These are phyloP conservation scores for Proisotoma minuta DNA, from an alignment of 2,888 invertebrate species.

Conservation along the genomic window DNA sequence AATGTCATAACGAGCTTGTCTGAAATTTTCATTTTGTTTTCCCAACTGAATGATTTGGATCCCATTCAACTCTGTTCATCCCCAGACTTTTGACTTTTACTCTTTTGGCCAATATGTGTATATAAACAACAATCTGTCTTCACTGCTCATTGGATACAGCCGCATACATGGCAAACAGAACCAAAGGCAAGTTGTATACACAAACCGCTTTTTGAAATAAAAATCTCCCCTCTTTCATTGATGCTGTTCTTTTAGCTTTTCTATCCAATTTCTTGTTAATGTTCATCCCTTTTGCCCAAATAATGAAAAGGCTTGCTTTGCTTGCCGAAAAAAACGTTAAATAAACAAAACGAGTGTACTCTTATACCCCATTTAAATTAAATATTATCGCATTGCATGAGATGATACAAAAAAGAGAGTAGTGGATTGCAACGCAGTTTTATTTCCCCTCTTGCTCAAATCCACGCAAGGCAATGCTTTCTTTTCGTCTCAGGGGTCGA, in stretches of 20 bases:
- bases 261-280: constrained; percentile 5
- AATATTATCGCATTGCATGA: constrained; percentile 14
- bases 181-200: background rate
- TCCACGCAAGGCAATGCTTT: too few species aligned
- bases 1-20: too few species aligned
- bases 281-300: background rate
- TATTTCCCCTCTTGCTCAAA: too few species aligned
- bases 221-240: background rate
- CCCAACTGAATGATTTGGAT: too few species aligned
- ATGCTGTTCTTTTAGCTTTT: background rate
- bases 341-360: constrained; percentile 2
- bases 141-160: background rate
- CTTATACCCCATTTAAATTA: constrained; percentile 16
- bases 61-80: too few species aligned
- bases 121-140: background rate
- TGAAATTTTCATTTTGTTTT: too few species aligned
- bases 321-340: constrained; percentile 5
- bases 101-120: background rate
- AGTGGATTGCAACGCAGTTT: too few species aligned
- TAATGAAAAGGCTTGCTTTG: background rate
- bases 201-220: background rate
- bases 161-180: background rate
- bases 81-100: background rate
- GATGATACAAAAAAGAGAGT: too few species aligned
- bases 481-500: too few species aligned